A percentile compares a stretch with the other conserved stretches of the same genome.
phyloP scores from a whole-genome alignment of 1,140 invertebrate species.

The Gryllus bimaculatus region DNA sequence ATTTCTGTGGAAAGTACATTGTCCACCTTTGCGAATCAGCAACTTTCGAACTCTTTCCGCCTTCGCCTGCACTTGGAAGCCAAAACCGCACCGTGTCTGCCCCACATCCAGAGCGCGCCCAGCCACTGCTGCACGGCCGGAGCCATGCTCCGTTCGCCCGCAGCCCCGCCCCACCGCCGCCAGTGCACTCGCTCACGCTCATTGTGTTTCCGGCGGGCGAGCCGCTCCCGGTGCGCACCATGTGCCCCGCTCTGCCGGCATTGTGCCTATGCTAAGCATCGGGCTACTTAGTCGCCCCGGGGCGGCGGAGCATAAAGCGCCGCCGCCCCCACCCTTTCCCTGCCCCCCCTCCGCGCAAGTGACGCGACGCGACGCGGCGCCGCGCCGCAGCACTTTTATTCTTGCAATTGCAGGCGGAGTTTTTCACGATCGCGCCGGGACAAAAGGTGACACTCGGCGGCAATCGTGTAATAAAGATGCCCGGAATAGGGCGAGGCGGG shows the following conservation, averaged over 20 bases:
- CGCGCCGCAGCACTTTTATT: neutral
- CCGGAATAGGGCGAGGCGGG: neutral
- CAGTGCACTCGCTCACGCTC: neutral
- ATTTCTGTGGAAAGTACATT: too few relatives aligned
- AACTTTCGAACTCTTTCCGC: too few relatives aligned
- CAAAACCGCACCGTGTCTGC: too few relatives aligned
- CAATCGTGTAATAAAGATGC: constrained; percentile 1
- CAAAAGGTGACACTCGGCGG: constrained; percentile 2
- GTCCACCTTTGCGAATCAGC: too few relatives aligned
- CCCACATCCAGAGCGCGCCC: too few relatives aligned
- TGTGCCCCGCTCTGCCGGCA: neutral
- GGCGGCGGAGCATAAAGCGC: neutral
- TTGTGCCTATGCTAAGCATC: neutral
- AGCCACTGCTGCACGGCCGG: too few relatives aligned
- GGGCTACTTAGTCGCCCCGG: neutral
- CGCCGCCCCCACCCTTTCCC: neutral
- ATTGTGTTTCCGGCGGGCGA: neutral
- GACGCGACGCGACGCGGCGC: too few relatives aligned
- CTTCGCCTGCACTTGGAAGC: too few relatives aligned
- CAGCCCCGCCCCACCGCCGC: too few relatives aligned
- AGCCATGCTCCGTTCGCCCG: too few relatives aligned
- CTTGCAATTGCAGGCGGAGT: constrained; percentile 2
- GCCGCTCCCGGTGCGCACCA: neutral
- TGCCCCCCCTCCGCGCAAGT: neutral
- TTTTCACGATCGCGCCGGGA: neutral